Percentiles rank a stretch among this genome's conserved stretches.
phyloP scores from a whole-genome alignment of 2,888 invertebrate genomes.

The Volucella inflata region DNA sequence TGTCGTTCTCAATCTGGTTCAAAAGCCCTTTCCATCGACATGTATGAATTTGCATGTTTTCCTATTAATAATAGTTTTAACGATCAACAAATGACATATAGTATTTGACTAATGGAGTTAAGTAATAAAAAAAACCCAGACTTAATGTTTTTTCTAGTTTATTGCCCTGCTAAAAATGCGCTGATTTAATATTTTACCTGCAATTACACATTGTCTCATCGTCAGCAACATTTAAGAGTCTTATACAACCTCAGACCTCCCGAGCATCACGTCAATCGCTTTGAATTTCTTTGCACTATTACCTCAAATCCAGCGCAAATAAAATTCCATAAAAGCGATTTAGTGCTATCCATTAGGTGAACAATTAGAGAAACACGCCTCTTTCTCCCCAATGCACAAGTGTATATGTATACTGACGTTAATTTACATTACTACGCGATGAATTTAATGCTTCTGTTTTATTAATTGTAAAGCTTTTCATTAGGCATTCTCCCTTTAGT shows the following conservation, averaged over 20 bases:
- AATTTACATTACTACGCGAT: slow-evolving; percentile 67
- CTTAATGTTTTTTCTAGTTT: slow-evolving; percentile 36
- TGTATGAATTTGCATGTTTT: slow-evolving; percentile 10
- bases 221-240: background rate
- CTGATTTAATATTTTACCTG: slow-evolving; percentile 27
- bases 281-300: slow-evolving; percentile 64
- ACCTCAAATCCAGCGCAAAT: slow-evolving; percentile 66
- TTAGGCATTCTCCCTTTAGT: slow-evolving; percentile 71
- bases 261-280: slow-evolving; percentile 50
- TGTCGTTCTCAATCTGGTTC: too few species aligned
- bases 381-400: background rate
- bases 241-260: slow-evolving; percentile 17
- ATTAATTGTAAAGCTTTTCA: slow-evolving; percentile 75
- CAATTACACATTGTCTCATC: slow-evolving; percentile 37
- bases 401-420: slow-evolving; percentile 18
- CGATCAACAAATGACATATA: slow-evolving; percentile 21
- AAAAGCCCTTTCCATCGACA: background rate
- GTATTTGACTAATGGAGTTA: slow-evolving; percentile 28
- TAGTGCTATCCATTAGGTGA: slow-evolving; percentile 64
- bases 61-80: slow-evolving; percentile 17
- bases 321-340: slow-evolving; percentile 60
- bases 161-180: slow-evolving; percentile 29
- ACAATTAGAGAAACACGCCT: slow-evolving; percentile 58
- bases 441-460: slow-evolving; percentile 75
- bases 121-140: slow-evolving; percentile 18